Percentiles rank a stretch among this genome's conserved stretches.
These are phyloP conservation scores for Eumacrocentrus americanus DNA, from an alignment of 2,888 invertebrate genomes.

Conservation along the genomic window DNA sequence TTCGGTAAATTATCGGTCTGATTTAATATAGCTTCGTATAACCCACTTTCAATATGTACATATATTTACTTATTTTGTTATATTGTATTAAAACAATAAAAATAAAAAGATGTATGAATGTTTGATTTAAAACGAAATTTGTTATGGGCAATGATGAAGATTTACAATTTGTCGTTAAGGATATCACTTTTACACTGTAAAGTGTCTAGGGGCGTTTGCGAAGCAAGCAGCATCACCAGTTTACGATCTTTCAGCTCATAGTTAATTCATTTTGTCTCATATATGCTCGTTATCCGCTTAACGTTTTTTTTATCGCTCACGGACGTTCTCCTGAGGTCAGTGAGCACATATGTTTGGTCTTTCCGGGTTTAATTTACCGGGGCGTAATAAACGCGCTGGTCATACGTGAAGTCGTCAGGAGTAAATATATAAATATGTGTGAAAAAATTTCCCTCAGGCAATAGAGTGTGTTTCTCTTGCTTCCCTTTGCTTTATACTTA, in stretches of 20 bases:
- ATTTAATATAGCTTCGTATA: not conserved
- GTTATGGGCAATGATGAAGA: not conserved
- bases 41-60: not conserved
- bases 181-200: not conserved
- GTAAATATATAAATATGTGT: conserved; percentile 15
- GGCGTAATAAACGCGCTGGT: conserved; percentile 28
- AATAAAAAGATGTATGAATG: no score
- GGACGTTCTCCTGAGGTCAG: conserved; percentile 16
- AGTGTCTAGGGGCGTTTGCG: not conserved
- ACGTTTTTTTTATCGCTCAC: not conserved
- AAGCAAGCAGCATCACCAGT: not conserved
- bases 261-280: conserved; percentile 12
- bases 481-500: not conserved
- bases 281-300: conserved; percentile 10
- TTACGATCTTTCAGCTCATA: conserved; percentile 8
- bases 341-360: conserved; percentile 14
- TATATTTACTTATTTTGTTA: no score
- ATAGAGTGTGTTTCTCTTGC: not conserved
- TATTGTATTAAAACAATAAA: no score
- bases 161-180: not conserved
- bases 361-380: conserved; percentile 26
- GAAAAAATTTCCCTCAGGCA: conserved; percentile 2
- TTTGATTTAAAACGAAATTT: no score
- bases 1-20: not conserved
- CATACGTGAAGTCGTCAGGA: no score